Evolutionary conservation across 2,888 invertebrate genomes (phyloP).

Genomic region (Cyclophora albipunctata): DNA sequence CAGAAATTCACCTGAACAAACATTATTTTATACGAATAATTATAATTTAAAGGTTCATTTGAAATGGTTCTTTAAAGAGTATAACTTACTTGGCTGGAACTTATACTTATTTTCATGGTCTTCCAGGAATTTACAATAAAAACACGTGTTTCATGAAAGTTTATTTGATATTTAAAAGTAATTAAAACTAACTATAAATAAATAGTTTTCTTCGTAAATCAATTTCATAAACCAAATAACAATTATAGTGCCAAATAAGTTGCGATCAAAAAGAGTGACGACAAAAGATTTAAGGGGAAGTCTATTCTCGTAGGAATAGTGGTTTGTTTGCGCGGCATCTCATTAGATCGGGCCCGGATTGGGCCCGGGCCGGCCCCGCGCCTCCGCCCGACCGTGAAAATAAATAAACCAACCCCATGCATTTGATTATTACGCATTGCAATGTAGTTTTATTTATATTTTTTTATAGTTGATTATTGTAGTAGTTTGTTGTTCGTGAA

Average conservation of each 20-base stretch:
- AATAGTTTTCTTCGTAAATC: slow-evolving; percentile 11
- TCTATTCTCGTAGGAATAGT: slow-evolving; percentile 47
- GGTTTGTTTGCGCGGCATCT: slow-evolving; percentile 60
- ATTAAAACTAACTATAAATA: slow-evolving; percentile 1
- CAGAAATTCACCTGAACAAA: slow-evolving; percentile 53
- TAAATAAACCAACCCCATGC: slow-evolving; percentile 41
- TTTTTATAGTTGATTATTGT: background rate
- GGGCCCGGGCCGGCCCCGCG: slow-evolving; percentile 17
- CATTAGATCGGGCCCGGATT: slow-evolving; percentile 33
- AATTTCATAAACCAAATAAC: slow-evolving; percentile 25
- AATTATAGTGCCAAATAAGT: slow-evolving; percentile 25
- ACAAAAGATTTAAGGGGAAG: slow-evolving; percentile 29
- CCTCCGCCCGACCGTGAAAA: slow-evolving; percentile 48
- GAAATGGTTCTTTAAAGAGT: too few species aligned
- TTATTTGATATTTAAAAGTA: background rate
- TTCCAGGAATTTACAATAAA: too few species aligned
- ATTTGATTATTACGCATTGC: slow-evolving; percentile 5
- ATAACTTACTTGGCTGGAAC: too few species aligned
- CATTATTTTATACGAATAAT: slow-evolving; percentile 33
- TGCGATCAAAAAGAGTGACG: slow-evolving; percentile 20
- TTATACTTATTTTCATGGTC: too few species aligned
- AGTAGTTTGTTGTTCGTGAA: background rate
- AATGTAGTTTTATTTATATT: slow-evolving; percentile 1
- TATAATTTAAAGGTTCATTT: slow-evolving; percentile 9
- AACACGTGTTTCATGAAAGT: too few species aligned